Evolutionary conservation across 2,888 invertebrate genomes (phyloP).

Genomic region (Pharmacophagus antenor): DNA sequence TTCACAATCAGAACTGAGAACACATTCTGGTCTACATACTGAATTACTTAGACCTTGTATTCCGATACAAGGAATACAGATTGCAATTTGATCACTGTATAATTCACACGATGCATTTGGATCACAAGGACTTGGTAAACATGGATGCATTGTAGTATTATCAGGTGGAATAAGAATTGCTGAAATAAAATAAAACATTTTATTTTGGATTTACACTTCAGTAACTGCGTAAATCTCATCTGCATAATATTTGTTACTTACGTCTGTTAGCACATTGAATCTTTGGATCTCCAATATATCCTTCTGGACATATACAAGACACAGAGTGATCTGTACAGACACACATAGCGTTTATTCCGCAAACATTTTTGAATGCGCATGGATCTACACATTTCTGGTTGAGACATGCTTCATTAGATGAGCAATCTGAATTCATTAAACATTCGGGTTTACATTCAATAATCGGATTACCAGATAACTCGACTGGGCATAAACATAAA

Average conservation of each 20-base stretch:
- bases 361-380: slow-evolving; percentile 84
- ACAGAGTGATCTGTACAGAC: slow-evolving; percentile 90
- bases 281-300: slow-evolving; percentile 90
- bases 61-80: slow-evolving; percentile 89
- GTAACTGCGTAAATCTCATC: slow-evolving; percentile 17
- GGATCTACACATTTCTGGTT: slow-evolving; percentile 88
- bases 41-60: slow-evolving; percentile 85
- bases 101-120: slow-evolving; percentile 84
- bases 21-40: slow-evolving; percentile 90
- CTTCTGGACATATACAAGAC: slow-evolving; percentile 88
- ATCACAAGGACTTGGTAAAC: slow-evolving; percentile 89
- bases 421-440: slow-evolving; percentile 90
- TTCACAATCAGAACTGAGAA: slow-evolving; percentile 89
- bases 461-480: slow-evolving; percentile 89
- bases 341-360: slow-evolving; percentile 91
- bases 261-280: slow-evolving; percentile 84
- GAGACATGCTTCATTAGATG: slow-evolving; percentile 86
- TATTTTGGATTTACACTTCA: slow-evolving; percentile 9
- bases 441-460: slow-evolving; percentile 89
- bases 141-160: slow-evolving; percentile 85
- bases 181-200: slow-evolving; percentile 48
- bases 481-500: slow-evolving; percentile 88
- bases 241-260: slow-evolving; percentile 48
- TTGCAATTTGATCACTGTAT: slow-evolving; percentile 87
- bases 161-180: slow-evolving; percentile 76